Evolutionary conservation across 2,888 invertebrate genomes (phyloP), one percentile per base, ranked within the genome.

Genomic region (Chrysotoxum bicinctum): DNA sequence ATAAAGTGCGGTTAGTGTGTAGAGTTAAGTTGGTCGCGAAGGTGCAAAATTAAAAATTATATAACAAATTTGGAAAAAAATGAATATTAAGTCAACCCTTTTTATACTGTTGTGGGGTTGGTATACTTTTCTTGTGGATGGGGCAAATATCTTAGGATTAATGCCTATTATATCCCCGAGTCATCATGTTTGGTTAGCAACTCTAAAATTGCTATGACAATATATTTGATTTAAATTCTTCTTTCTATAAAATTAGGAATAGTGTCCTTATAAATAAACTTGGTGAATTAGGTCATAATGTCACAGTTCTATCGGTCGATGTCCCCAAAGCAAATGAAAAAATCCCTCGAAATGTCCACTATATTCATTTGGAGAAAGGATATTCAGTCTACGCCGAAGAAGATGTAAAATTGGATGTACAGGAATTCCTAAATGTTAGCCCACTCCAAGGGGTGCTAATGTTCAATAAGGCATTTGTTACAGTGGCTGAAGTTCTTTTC

Each of bases 331-430:
- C 79, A 1, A 40, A 43, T 16, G 86, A 87, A 1, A 64, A 84
- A n/a, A 50, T 88, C 4, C 84, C 88, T 0, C 62, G 82, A 10
- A 89, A 88, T 77, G 87, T 89, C 0, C 88, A 87, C 56, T 89
- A 88, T 12, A 89, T 90, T 14, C 87, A 89, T 54, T 69, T 90
- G 64, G 89, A 90, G 66, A 75, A 87, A n/a, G 83, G 81, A 9
- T 89, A 89, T 37, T 78, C 82, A 26, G 37, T 87, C 1, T 81
- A 85, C 62, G 5, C 26, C 4, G 37, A 48, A 19, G n/a, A 16
- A 2, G 26, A 69, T 52, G 16, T 26, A 0, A 40, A 50, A 54
- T 50, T 1, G 14, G 78, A 88, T 52, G 76, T 88, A 0, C 84
- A 14, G 0, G 68, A 16, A 0, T 40, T 50, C 26, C 40, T 69